These are phyloP conservation scores for Urechis unicinctus DNA, from an alignment of 2,888 invertebrate genomes.

Conservation along the genomic window DNA sequence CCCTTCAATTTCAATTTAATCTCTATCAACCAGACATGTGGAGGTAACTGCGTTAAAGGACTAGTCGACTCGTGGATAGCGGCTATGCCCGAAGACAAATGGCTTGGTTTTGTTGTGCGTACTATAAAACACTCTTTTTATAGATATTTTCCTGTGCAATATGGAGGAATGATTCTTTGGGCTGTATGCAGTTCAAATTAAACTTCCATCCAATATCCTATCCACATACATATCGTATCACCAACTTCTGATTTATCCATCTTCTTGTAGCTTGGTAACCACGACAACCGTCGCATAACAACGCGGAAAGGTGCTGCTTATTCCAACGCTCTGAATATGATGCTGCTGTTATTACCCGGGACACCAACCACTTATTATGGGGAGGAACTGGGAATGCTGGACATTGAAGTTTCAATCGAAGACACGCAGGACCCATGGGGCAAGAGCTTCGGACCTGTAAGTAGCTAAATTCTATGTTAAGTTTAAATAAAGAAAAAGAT, in stretches of 20 bases:
- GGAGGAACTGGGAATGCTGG: slow-evolving; percentile 78
- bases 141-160: too few species aligned
- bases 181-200: too few species aligned
- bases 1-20: slow-evolving; percentile 20
- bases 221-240: neutral
- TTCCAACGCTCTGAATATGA: slow-evolving; percentile 72
- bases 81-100: slow-evolving; percentile 18
- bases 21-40: slow-evolving; percentile 16
- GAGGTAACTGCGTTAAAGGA: slow-evolving; percentile 22
- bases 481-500: too few species aligned
- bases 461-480: too few species aligned
- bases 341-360: slow-evolving; percentile 70
- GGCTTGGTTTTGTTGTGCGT: slow-evolving; percentile 52
- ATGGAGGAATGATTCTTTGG: too few species aligned
- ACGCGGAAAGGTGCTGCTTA: slow-evolving; percentile 61
- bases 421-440: slow-evolving; percentile 36
- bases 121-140: too few species aligned
- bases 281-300: slow-evolving; percentile 40
- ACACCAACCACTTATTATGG: slow-evolving; percentile 81
- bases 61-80: slow-evolving; percentile 18
- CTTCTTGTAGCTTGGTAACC: slow-evolving; percentile 34
- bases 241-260: neutral
- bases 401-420: slow-evolving; percentile 45
- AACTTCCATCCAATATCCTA: too few species aligned
- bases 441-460: slow-evolving; percentile 21